These are phyloP conservation scores for Uloborus diversus DNA, from an alignment of 1,140 invertebrate species.

Conservation along the genomic window DNA sequence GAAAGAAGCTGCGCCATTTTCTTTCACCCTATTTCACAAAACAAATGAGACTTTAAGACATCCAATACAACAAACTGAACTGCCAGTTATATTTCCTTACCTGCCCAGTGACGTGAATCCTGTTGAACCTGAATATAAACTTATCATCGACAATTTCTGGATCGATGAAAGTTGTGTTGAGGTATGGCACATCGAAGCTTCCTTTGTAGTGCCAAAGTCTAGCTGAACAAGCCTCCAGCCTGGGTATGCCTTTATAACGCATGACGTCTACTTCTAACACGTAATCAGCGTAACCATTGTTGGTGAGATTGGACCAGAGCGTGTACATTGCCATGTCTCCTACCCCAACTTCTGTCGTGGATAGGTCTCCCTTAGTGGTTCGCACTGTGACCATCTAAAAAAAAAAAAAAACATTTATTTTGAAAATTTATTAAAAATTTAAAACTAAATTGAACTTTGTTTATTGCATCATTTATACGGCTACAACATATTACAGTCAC, in stretches of 20 bases:
- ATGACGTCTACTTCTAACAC: constrained; percentile 41
- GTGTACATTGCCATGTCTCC: constrained; percentile 51
- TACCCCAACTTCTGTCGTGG: background rate
- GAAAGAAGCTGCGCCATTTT: too few species aligned
- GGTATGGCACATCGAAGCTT: constrained; percentile 59
- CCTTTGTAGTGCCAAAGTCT: constrained; percentile 48
- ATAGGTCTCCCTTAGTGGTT: constrained; percentile 12
- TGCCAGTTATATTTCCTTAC: constrained; percentile 28
- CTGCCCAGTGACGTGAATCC: constrained; percentile 58
- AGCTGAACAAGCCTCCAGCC: constrained; percentile 57
- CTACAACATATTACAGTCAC: too few species aligned
- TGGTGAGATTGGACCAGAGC: constrained; percentile 44
- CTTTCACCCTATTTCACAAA: too few species aligned
- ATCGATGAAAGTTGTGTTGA: constrained; percentile 50
- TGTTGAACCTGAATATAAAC: constrained; percentile 56
- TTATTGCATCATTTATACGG: too few species aligned
- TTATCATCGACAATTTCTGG: constrained; percentile 35
- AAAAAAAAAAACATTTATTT: too few species aligned
- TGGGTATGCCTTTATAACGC: constrained; percentile 3
- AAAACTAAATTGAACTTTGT: too few species aligned
- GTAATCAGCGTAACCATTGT: constrained; percentile 48
- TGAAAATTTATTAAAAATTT: too few species aligned
- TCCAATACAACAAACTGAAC: too few species aligned
- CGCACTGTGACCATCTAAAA: constrained; percentile 21
- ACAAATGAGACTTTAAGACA: too few species aligned